A percentile compares a stretch with the other conserved stretches of the same genome.
Conservation (phyloP, 2,113 vertebrate species). For the Psittacus erithacus region DNA sequence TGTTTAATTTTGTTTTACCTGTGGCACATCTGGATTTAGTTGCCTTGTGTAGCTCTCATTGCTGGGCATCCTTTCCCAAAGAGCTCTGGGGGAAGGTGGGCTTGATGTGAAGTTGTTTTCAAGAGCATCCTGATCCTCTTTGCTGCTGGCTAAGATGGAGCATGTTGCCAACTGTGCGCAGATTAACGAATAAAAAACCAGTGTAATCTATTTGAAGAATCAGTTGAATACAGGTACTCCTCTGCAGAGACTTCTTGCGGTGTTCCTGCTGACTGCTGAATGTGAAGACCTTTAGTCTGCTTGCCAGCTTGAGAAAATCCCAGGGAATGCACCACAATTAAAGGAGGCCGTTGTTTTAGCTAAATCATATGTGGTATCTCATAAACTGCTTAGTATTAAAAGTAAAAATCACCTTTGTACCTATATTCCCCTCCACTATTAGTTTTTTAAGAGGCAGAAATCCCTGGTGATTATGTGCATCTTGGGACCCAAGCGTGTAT, state of each 20-base stretch:
- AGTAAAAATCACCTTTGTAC: background rate
- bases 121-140: background rate
- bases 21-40: background rate
- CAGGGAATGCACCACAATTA: background rate
- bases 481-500: background rate
- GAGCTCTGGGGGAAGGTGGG: background rate
- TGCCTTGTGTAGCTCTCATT: background rate
- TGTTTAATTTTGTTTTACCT: background rate
- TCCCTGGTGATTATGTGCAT: background rate
- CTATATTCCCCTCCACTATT: background rate
- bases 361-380: background rate
- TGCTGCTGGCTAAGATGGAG: background rate
- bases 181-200: background rate
- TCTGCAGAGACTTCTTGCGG: background rate
- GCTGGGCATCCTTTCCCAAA: background rate
- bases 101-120: background rate
- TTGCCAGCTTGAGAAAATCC: slow-evolving; percentile 36
- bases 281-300: background rate
- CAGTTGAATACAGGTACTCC: background rate
- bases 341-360: background rate
- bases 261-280: background rate
- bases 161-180: background rate
- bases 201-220: background rate
- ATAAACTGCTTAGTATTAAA: background rate
- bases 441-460: background rate